Evolutionary conservation across 2,797 vertebrate species (phyloP).

Genomic region (Varecia variegata): DNA sequence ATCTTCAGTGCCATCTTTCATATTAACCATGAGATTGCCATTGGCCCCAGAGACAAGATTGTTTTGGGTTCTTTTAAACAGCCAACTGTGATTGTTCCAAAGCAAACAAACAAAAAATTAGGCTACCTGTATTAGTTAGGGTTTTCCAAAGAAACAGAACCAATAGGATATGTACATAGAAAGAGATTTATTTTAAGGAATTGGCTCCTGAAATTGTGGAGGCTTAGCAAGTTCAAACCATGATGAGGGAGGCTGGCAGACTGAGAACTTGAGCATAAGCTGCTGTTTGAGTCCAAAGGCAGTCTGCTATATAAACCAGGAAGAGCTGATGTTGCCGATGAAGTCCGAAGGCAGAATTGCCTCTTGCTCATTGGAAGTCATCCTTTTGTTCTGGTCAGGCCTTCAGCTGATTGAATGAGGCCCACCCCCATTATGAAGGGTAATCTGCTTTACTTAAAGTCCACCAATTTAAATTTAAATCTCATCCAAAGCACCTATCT

Average conservation of each 20-base stretch:
- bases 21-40: conserved; percentile 29
- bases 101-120: not conserved
- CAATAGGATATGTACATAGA: not conserved
- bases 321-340: not conserved
- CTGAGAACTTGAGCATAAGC: not conserved
- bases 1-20: conserved; percentile 9
- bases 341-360: not conserved
- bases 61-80: not conserved
- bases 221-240: not conserved
- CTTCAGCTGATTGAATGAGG: not conserved
- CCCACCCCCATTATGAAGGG: not conserved
- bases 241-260: no score
- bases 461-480: not conserved
- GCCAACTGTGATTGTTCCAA: not conserved
- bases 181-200: not conserved
- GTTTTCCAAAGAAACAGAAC: not conserved
- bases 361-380: not conserved
- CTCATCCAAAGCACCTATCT: not conserved
- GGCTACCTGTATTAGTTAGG: not conserved
- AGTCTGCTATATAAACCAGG: not conserved
- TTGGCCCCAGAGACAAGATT: not conserved
- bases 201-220: no score
- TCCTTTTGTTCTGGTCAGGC: not conserved
- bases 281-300: not conserved
- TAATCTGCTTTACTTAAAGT: not conserved